A percentile compares a stretch with the other conserved stretches of the same genome.
phyloP scores from a whole-genome alignment of 1,140 invertebrate genomes.

The Pomacea maculata region DNA sequence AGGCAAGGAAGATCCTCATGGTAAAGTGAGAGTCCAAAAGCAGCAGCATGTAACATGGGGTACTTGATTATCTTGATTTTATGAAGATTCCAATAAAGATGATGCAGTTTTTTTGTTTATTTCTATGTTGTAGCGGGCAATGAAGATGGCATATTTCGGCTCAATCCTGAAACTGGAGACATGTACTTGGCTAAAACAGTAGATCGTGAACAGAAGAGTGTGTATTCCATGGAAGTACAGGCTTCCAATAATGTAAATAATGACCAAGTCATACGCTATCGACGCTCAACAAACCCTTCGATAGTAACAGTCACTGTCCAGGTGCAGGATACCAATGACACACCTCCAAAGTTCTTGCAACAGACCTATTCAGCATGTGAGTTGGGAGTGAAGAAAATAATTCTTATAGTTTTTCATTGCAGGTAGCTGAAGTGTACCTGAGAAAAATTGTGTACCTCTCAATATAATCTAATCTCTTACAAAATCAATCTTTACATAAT shows the following conservation, averaged over 20 bases:
- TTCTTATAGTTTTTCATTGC: not conserved
- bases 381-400: constrained; percentile 19
- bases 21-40: too few species aligned
- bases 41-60: too few species aligned
- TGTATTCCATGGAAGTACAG: constrained; percentile 43
- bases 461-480: not conserved
- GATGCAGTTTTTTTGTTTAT: not conserved
- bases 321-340: constrained; percentile 50
- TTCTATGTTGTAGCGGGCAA: constrained; percentile 42
- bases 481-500: not conserved
- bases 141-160: constrained; percentile 37
- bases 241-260: constrained; percentile 53
- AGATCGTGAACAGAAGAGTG: constrained; percentile 9
- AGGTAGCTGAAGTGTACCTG: not conserved
- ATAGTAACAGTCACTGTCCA: constrained; percentile 42
- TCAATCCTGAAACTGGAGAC: constrained; percentile 28
- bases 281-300: constrained; percentile 43
- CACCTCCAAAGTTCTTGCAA: constrained; percentile 47
- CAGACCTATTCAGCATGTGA: constrained; percentile 51
- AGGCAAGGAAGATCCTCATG: too few species aligned
- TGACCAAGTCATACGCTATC: constrained; percentile 45
- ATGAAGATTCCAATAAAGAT: too few species aligned
- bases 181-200: not conserved
- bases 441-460: not conserved
- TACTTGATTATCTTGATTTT: too few species aligned